Evolutionary conservation across 2,113 vertebrate species (phyloP).

Genomic region (Barnardius zonarius): DNA sequence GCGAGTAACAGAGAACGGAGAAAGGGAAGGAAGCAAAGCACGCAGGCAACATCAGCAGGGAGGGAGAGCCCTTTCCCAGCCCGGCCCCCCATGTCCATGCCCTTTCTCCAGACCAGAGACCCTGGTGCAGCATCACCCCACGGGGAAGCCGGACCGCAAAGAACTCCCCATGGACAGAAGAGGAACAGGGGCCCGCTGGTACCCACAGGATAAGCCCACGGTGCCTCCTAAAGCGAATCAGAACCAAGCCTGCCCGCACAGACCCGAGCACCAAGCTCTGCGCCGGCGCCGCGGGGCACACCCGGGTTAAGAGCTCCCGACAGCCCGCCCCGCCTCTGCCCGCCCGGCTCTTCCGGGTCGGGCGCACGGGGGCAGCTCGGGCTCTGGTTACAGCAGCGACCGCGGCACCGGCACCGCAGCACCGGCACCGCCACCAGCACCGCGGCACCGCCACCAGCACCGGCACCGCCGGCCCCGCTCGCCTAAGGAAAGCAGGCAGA

Average conservation of each 20-base stretch:
- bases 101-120: too few relatives aligned
- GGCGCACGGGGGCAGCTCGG: too few relatives aligned
- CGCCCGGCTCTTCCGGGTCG: background rate
- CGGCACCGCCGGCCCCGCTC: too few relatives aligned
- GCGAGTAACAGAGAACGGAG: background rate
- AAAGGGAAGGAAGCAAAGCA: background rate
- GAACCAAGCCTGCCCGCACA: fast-evolving
- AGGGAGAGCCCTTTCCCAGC: background rate
- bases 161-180: background rate
- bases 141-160: background rate
- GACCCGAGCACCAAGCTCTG: too few relatives aligned
- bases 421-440: too few relatives aligned
- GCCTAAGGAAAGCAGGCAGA: too few relatives aligned
- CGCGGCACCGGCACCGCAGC: fast-evolving
- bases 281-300: too few relatives aligned
- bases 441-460: fast-evolving
- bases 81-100: too few relatives aligned
- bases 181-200: background rate
- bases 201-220: background rate
- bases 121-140: background rate
- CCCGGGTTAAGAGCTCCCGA: background rate
- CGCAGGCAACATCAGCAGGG: background rate
- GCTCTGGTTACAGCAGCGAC: too few relatives aligned
- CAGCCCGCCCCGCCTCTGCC: too few relatives aligned
- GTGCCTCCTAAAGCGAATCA: fast-evolving